Evolutionary conservation across 2,888 invertebrate species (phyloP), one percentile per base, ranked within the genome.

Genomic region (Charanyca ferruginea): DNA sequence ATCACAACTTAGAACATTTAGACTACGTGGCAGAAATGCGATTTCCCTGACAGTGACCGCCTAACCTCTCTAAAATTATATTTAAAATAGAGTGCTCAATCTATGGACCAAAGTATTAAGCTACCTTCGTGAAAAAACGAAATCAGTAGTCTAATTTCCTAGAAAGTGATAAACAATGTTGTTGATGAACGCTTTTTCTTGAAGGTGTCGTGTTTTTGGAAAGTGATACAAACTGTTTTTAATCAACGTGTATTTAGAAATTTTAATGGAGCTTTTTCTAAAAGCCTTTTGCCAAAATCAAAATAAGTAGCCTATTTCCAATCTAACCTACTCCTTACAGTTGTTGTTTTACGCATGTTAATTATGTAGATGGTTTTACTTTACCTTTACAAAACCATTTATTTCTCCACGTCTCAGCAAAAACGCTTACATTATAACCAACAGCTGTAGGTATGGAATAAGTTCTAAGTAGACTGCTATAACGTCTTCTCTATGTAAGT

Each of bases 1-100:
- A 97, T 71, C 97, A 97, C 76, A 97, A 96, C 84, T 93, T 97
- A 52, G 96, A 97, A 80, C 96, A 96, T 88, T 96, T 96, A 87
- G 95, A 96, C 83, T 97, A 96, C 87, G 94, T 96, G 23, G 96
- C 96, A 69, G 97, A 97, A 90, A 96, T 96, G 92, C 95, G 96
- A 81, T 97, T 97, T 93, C 96, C 97, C 85, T 96, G 95, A 96
- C 94, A 90, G 83, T 89, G 83, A 88, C 81, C 77, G 59, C 78
- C 71, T 78, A 77, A 87, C 86, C 81, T 88, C 85, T 84, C 79
- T 83, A 66, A 83, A 81, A 71, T 85, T 83, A 76, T 85, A 85
- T 85, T 81, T 82, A 85, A 88, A 85, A 83, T 77, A 77, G 86
- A 89, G 94, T 95, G 95, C 95, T 95, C 95, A 95, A 95, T 91